Evolutionary conservation across 2,797 vertebrate genomes (phyloP), one percentile per base, ranked within the genome.

Genomic region (Sebastes cheni): DNA sequence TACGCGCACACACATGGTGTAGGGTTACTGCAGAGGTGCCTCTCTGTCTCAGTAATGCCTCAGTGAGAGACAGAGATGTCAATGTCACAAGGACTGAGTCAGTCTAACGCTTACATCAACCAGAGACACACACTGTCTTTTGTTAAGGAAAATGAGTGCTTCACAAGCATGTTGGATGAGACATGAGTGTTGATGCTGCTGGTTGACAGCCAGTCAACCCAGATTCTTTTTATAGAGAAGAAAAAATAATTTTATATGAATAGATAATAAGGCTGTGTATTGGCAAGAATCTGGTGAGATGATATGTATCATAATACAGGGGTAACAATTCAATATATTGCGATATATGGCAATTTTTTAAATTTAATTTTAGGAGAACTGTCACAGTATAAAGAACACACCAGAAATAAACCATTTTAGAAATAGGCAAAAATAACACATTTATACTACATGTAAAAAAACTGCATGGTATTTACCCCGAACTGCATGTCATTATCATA

Each of bases 21-120:
- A 72, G 80, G 79, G 88, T 94, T 91, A 87, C 94, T 82, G 80
- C 90, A 87, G 88, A 90, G 90, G 93, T 90, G 92, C 92, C 93
- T 75, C 84, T 75, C 85, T 92, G 92, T 94, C 91, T 93, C 89
- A 66, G 80, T 27, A 79, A 72, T 78, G 82, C 54, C 81, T 81
- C n/a, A 7, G 79, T 50, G 58, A 83, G 82, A 92, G 82, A 88
- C 85, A 78, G 65, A 87, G 78, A 90, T 86, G 92, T 91, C 90
- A 88, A 86, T 88, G 92, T 92, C 90, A 90, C 85, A 79, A 87
- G 86, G 88, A 75, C 83, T 54, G 77, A 90, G 75, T 92, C 89
- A 76, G 70, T 72, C 68, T 62, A 74, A 83, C 46, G 23, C 75
- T 84, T 75, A 73, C 81, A 89, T 90, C 85, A 81, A 77, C 75